These are phyloP conservation scores for Mionectes olivaceus DNA, from an alignment of 2,797 vertebrate species.

Conservation along the genomic window DNA sequence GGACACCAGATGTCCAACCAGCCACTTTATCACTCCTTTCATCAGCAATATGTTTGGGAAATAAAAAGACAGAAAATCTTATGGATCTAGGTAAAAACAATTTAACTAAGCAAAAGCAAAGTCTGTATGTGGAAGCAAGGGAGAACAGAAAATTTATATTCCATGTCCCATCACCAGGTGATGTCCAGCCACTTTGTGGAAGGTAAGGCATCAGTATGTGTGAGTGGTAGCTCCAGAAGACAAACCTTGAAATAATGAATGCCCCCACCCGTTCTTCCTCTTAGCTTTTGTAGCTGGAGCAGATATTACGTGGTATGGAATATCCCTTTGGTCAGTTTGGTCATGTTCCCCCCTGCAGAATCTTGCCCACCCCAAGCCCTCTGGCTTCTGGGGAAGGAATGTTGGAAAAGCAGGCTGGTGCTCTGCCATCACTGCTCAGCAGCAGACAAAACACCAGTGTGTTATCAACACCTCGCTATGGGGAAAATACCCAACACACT, in stretches of 20 bases:
- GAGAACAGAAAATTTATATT: not conserved
- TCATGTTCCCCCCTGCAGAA: not conserved
- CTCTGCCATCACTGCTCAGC: not conserved
- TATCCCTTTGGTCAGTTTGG: not conserved
- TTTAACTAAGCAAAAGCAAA: not conserved
- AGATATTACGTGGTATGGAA: not conserved
- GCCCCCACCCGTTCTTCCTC: rapidly evolving
- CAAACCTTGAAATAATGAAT: not conserved
- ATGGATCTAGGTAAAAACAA: not conserved
- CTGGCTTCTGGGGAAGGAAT: no score
- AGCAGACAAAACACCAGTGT: not conserved
- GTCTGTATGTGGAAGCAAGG: not conserved
- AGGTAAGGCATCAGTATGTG: not conserved
- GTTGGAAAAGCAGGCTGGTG: not conserved
- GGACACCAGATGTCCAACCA: not conserved
- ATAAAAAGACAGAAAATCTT: not conserved
- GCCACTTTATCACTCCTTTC: not conserved
- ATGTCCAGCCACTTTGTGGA: not conserved
- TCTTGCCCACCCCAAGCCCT: not conserved
- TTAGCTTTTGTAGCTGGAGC: not conserved
- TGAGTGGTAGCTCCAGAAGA: not conserved
- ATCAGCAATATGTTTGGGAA: not conserved
- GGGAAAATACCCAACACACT: not conserved
- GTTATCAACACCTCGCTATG: not conserved
- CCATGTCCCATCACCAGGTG: not conserved